Evolutionary conservation across 2,888 invertebrate species (phyloP).

Genomic region (Eumerus sabulonum): DNA sequence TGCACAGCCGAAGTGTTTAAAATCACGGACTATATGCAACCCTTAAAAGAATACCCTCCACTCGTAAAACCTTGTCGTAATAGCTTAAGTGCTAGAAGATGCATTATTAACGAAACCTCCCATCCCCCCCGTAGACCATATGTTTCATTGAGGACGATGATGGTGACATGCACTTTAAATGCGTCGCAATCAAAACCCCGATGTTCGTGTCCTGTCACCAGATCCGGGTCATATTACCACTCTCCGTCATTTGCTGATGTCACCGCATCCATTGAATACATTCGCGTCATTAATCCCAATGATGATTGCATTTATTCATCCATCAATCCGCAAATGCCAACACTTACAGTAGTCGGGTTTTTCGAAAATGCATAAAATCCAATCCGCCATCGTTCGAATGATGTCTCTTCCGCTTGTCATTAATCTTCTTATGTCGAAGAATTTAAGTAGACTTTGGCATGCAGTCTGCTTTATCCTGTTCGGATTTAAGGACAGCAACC

Average conservation of each 20-base stretch:
- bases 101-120: no score
- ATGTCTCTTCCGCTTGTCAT: conserved; percentile 55
- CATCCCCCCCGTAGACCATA: no score
- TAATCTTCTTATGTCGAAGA: conserved; percentile 64
- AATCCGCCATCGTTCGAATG: conserved; percentile 37
- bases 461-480: conserved; percentile 14
- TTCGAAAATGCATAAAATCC: no score
- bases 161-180: no score
- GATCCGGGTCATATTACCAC: conserved; percentile 4
- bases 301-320: conserved; percentile 47
- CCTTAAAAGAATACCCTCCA: no score
- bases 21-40: no score
- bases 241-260: neutral
- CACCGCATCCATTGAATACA: neutral
- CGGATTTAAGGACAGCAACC: neutral
- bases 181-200: neutral
- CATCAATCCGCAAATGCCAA: conserved; percentile 34
- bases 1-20: no score
- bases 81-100: no score
- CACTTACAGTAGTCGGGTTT: conserved; percentile 21
- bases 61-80: no score
- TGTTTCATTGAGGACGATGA: no score
- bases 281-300: conserved; percentile 35
- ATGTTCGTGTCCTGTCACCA: neutral
- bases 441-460: conserved; percentile 49